Conservation (phyloP, 2,797 vertebrate species). For the Chrysolophus pictus region DNA sequence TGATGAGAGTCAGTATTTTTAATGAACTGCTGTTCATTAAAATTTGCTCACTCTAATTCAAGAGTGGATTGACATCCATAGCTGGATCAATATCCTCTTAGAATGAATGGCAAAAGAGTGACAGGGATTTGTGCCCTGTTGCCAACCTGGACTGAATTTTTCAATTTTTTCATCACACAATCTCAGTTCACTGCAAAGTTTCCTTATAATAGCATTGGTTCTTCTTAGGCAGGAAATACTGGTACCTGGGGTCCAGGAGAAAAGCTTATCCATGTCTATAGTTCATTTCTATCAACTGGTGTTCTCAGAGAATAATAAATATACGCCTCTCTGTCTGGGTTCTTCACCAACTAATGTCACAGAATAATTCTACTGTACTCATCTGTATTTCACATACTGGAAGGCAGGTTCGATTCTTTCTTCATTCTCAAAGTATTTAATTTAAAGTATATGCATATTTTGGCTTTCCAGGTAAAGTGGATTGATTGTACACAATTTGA, state of each 20-base stretch:
- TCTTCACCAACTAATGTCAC: neutral
- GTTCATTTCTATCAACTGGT: neutral
- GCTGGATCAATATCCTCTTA: neutral
- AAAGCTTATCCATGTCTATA: neutral
- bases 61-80: too few relatives aligned
- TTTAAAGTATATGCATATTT: too few relatives aligned
- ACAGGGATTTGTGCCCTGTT: neutral
- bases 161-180: rapidly evolving
- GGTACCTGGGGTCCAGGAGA: neutral
- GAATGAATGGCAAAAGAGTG: neutral
- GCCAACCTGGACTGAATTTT: neutral
- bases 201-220: neutral
- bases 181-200: neutral
- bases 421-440: too few relatives aligned
- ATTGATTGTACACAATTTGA: too few relatives aligned
- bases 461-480: too few relatives aligned
- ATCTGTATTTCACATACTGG: too few relatives aligned
- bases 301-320: neutral
- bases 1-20: neutral
- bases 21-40: neutral
- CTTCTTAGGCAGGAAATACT: neutral
- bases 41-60: neutral
- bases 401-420: too few relatives aligned
- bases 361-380: too few relatives aligned
- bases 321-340: neutral